A percentile compares a stretch with the other conserved stretches of the same genome.
Conservation (phyloP, 2,797 vertebrate species). For the Sciurus carolinensis region DNA sequence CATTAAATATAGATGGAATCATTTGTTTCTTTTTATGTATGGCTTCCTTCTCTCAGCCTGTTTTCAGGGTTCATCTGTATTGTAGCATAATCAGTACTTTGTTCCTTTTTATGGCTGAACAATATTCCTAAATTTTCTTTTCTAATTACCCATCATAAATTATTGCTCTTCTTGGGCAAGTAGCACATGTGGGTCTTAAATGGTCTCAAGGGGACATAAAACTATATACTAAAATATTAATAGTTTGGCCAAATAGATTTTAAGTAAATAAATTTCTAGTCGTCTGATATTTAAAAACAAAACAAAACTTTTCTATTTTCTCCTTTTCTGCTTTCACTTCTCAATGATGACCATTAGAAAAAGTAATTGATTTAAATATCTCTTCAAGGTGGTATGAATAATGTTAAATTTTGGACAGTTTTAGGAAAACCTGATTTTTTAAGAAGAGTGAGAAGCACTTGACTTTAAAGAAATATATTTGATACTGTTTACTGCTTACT, state of each 20-base stretch:
- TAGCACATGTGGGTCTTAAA: constrained; percentile 34
- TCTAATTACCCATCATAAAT: constrained; percentile 17
- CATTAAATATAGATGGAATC: constrained; percentile 6
- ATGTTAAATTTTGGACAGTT: constrained; percentile 3
- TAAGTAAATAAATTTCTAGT: not conserved
- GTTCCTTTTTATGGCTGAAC: constrained; percentile 27
- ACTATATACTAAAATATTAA: constrained; percentile 1
- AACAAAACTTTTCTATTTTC: constrained; percentile 10
- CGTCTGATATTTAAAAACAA: constrained; percentile 45
- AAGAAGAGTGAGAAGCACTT: constrained; percentile 43
- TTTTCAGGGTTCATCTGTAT: not conserved
- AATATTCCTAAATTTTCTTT: constrained; percentile 41
- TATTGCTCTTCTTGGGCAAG: not conserved
- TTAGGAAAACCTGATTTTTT: constrained; percentile 13
- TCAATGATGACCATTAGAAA: not conserved
- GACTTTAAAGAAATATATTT: constrained; percentile 3
- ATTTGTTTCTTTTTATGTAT: not conserved
- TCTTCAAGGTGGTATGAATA: not conserved
- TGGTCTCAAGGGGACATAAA: not conserved
- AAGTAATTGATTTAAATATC: not conserved
- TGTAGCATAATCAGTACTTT: not conserved
- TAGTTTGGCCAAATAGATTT: not conserved
- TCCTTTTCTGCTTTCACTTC: not conserved
- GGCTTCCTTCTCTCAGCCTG: not conserved
- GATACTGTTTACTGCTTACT: not conserved